A percentile compares a stretch with the other conserved stretches of the same genome.
Evolutionary conservation across 2,888 invertebrate genomes (phyloP).

Genomic region (Melanchra persicariae): DNA sequence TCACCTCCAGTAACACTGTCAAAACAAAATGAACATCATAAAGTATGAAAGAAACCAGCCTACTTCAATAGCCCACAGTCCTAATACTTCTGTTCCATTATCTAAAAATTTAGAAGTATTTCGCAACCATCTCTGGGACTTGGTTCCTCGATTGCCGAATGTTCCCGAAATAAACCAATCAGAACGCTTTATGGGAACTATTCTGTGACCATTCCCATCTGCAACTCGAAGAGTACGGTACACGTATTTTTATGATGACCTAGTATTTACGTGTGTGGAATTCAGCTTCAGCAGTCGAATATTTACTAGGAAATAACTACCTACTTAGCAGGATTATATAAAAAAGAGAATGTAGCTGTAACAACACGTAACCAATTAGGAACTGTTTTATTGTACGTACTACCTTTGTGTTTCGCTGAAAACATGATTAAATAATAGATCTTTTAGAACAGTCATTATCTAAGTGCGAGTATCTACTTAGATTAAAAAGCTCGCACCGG

Average conservation of each 20-base stretch:
- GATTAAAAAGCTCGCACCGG: background rate
- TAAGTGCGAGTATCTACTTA: background rate
- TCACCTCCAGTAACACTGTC: background rate
- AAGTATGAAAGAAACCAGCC: constrained; percentile 77
- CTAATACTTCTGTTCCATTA: constrained; percentile 71
- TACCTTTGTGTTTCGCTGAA: constrained; percentile 18
- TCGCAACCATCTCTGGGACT: constrained; percentile 67
- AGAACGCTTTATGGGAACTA: constrained; percentile 61
- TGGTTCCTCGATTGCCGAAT: constrained; percentile 65
- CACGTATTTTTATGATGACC: constrained; percentile 52
- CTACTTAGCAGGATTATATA: constrained; percentile 30
- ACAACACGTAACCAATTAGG: constrained; percentile 39
- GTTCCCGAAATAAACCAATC: constrained; percentile 67
- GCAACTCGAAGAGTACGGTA: constrained; percentile 29
- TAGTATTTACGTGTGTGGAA: constrained; percentile 34
- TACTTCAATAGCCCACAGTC: constrained; percentile 56
- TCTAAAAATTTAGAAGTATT: constrained; percentile 71
- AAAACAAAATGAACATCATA: constrained; percentile 32
- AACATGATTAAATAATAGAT: background rate
- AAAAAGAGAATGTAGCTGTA: constrained; percentile 39
- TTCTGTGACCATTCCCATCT: constrained; percentile 47
- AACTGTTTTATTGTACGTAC: constrained; percentile 5
- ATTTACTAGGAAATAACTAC: background rate
- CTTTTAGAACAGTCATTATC: background rate
- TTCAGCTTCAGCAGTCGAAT: constrained; percentile 2